Base-by-base conservation (phyloP, 1,140 invertebrate genomes). In the Drosophila mojavensis region DNA sequence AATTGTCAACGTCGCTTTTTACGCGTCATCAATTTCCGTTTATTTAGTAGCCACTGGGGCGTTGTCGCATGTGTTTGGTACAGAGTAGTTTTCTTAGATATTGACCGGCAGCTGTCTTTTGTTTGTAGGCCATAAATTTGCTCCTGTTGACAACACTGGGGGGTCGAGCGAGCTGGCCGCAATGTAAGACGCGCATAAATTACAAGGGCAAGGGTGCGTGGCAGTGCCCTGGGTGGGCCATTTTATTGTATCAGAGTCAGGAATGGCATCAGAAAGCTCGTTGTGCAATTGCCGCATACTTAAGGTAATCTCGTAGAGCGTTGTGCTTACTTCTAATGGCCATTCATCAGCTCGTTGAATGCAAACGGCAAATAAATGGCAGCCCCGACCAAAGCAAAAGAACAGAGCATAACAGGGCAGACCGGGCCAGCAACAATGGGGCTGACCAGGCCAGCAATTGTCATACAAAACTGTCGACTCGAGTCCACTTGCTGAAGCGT, bases 271-370 rank as follows among this genome's bases (percentile, higher is more conserved):
- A 67, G 61, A 74, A 85, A 85, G 81, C 74, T 81, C 78, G 79
- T 83, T 88, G 79, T 88, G 83, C 83, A 88, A 88, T 88, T 88
- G 83, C 84, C 84, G 84, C 84, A 88, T 88, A 88, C 83, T 88
- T 88, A 88, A 89, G 84, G 83, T 88, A 88, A 88, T 88, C 83
- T 88, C 79, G 84, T 72, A 73, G 73, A 88, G 84, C 84, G 73
- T 74, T 76, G 83, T 79, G 83, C 84, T 89, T 89, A 88, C 73
- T 89, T 80, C 84, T 89, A 88, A 89, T 88, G 84, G 83, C 83
- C 83, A 88, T 88, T 89, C 79, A 88, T 88, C 83, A 88, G 84
- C 83, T 89, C 79, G 83, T 88, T 88, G 83, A 88, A 88, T 88
- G 84, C 83, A 88, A 88, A 89, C 84, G 79, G 83, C 84, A 88